Evolutionary conservation across 2,113 vertebrate species (phyloP).

Genomic region (Pterocles orientalis): DNA sequence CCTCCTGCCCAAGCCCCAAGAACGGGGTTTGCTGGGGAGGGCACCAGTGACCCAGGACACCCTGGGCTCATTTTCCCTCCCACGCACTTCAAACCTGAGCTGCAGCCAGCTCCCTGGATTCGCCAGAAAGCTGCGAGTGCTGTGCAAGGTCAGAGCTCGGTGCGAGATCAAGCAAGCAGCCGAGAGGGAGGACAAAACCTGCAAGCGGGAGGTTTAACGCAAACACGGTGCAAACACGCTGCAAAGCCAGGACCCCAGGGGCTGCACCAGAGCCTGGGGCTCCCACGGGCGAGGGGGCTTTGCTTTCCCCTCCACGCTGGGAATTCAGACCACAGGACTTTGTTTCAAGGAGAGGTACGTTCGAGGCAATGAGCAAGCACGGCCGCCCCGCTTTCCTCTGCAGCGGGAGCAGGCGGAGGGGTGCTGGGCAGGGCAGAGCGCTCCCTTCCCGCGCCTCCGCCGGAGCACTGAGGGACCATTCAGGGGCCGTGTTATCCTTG

Average conservation of each 20-base stretch:
- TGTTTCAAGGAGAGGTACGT: not conserved
- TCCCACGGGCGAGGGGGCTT: not conserved
- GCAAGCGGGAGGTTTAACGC: not conserved
- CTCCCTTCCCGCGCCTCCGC: not conserved
- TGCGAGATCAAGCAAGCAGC: not conserved
- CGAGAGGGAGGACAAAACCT: not conserved
- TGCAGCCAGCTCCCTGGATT: not conserved
- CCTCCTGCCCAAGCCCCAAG: not conserved
- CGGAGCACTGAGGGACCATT: conserved; percentile 32
- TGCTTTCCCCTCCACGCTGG: not conserved
- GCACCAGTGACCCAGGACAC: not conserved
- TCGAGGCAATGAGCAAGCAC: not conserved
- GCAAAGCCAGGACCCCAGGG: not conserved
- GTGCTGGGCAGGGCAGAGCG: not conserved
- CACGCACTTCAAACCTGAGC: not conserved
- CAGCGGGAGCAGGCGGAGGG: not conserved
- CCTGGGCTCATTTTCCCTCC: accelerated
- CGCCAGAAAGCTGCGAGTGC: not conserved
- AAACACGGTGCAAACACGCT: accelerated
- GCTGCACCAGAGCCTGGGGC: not conserved
- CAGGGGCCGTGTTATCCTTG: conserved; percentile 63
- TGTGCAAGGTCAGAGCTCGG: not conserved
- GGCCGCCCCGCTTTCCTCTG: not conserved
- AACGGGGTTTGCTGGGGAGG: not conserved
- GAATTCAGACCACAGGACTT: not conserved